Evolutionary conservation across 1,140 invertebrate species (phyloP).

Genomic region (Aphidius gifuensis): DNA sequence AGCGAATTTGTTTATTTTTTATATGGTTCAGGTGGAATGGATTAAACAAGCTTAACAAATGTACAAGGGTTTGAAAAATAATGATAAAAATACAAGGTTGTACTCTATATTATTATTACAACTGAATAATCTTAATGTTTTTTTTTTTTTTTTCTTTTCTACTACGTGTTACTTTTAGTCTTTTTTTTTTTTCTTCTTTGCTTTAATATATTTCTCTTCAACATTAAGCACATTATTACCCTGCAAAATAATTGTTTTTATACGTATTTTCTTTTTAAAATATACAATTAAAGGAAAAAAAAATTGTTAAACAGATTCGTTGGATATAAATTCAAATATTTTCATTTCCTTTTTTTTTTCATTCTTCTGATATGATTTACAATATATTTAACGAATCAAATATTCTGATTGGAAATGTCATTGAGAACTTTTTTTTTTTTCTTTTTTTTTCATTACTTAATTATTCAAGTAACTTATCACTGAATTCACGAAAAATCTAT

Average conservation of each 20-base stretch:
- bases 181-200: slow-evolving; percentile 7
- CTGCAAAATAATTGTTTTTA: slow-evolving; percentile 12
- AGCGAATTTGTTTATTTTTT: too few relatives aligned
- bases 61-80: slow-evolving; percentile 9
- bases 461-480: not conserved
- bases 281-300: not conserved
- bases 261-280: slow-evolving; percentile 14
- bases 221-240: slow-evolving; percentile 18
- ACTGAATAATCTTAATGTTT: too few relatives aligned
- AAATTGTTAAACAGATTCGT: not conserved
- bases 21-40: too few relatives aligned
- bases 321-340: slow-evolving; percentile 1
- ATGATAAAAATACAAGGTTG: slow-evolving; percentile 20
- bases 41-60: slow-evolving; percentile 1
- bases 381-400: slow-evolving; percentile 16
- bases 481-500: too few relatives aligned
- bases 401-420: not conserved
- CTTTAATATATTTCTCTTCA: not conserved
- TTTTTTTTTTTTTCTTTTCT: not conserved
- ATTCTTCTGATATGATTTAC: slow-evolving; percentile 22
- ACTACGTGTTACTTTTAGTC: not conserved
- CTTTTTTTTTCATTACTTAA: not conserved
- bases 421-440: slow-evolving; percentile 4
- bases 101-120: slow-evolving; percentile 4
- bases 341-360: slow-evolving; percentile 3